Evolutionary conservation across 2,888 invertebrate genomes (phyloP).

Genomic region (Nysson spinosus): DNA sequence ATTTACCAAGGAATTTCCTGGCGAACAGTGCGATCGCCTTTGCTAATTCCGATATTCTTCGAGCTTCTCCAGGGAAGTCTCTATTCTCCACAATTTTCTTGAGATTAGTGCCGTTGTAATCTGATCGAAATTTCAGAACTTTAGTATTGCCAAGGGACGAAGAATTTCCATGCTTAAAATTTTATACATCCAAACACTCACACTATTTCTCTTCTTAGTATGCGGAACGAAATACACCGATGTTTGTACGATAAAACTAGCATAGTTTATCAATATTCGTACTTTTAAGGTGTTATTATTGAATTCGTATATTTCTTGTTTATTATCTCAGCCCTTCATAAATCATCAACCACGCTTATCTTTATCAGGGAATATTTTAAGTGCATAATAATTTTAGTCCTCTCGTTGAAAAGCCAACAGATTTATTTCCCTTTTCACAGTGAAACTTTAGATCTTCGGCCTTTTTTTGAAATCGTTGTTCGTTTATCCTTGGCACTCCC

Average conservation of each 20-base stretch:
- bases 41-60: conserved; percentile 30
- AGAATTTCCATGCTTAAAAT: conserved; percentile 4
- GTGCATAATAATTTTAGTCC: too few relatives aligned
- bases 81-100: not conserved
- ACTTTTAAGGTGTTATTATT: too few relatives aligned
- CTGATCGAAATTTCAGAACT: conserved; percentile 16
- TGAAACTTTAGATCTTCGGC: conserved; percentile 1
- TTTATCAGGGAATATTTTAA: too few relatives aligned
- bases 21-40: conserved; percentile 14
- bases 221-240: too few relatives aligned
- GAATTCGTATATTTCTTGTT: too few relatives aligned
- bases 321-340: too few relatives aligned
- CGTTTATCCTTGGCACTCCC: conserved; percentile 12
- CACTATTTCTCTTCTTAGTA: too few relatives aligned
- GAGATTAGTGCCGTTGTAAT: conserved; percentile 14
- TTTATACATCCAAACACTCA: not conserved
- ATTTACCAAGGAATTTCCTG: conserved; percentile 13
- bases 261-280: too few relatives aligned
- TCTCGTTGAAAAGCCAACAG: too few relatives aligned
- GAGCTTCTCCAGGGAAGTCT: not conserved
- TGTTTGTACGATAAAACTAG: too few relatives aligned
- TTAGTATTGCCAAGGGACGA: conserved; percentile 5
- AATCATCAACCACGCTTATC: too few relatives aligned
- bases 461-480: conserved; percentile 7
- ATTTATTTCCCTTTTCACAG: conserved; percentile 11